Evolutionary conservation across 2,113 vertebrate genomes (phyloP), one percentile per base, ranked within the genome.

Genomic region (Microcebus lehilahytsara): DNA sequence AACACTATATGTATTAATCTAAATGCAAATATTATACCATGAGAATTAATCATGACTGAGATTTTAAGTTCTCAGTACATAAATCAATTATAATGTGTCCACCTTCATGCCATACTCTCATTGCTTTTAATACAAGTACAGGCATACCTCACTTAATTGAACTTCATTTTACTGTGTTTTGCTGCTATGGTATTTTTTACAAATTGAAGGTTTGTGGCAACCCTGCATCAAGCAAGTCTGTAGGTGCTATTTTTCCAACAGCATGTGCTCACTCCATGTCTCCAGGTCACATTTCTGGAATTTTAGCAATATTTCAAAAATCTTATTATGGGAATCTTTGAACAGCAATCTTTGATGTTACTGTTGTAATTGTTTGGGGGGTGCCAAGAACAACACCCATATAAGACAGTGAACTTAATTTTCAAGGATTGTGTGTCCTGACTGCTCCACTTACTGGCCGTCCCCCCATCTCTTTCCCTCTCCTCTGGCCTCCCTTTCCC

Each of bases 51-150:
- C 94, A 96, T 97, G 92, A 95, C 94, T 92, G 93, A 42, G 80
- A 96, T 53, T 53, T 53, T 53, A 78, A 98, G 96, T 93, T 98
- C 96, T 98, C 95, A 95, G 74, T 95, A 46, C 64, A 87, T 98
- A 93, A 98, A 96, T 97, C 9, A 98, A 94, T 96, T 97, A 96
- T 91, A 98, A 96, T 85, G 77, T 96, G 78, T 84, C 88, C 87
- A 27, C 17, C 92, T 10, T 96, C 2, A 3, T 86, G 89, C 80
- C 88, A 56, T 49, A 62, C 20, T 72, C 22, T 72, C 72, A 62
- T 1, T 94, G 84, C 87, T 81, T 91, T 95, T 85, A 78, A 91
- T 86, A 74, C 34, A 72, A 84, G 34, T 74, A 77, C 14, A 77
- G 42, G 27, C 42, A 49, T 49, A 77, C 27, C 27, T 49, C 42